Conservation (phyloP, 2,888 invertebrate genomes). For the Brachyptera putata region DNA sequence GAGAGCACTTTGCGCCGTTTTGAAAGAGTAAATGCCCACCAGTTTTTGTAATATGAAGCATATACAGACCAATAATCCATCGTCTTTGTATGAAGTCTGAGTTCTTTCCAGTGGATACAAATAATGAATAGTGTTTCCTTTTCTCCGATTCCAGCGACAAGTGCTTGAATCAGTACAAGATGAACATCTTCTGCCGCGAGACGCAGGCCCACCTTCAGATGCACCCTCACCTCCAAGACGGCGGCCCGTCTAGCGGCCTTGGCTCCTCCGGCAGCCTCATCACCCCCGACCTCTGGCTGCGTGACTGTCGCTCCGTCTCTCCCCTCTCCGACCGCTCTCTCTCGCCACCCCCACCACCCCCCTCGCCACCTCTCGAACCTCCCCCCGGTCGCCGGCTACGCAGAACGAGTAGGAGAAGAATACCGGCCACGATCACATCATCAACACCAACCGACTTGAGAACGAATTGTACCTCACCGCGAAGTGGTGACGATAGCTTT, state of each 20-base stretch:
- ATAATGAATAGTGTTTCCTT: too few species aligned
- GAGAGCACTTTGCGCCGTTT: too few species aligned
- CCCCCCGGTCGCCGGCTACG: conserved; percentile 37
- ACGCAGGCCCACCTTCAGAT: conserved; percentile 88
- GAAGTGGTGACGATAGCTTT: conserved; percentile 20
- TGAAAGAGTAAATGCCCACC: too few species aligned
- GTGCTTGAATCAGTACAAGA: conserved; percentile 93
- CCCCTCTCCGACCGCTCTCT: conserved; percentile 45
- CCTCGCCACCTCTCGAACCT: conserved; percentile 36
- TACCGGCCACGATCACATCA: conserved; percentile 35
- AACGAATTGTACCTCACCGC: conserved; percentile 31
- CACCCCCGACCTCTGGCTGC: conserved; percentile 87
- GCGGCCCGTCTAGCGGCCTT: conserved; percentile 24
- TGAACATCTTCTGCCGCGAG: conserved; percentile 94
- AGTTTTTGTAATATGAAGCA: too few species aligned
- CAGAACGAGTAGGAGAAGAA: neutral
- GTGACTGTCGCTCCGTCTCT: conserved; percentile 68
- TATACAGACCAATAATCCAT: too few species aligned
- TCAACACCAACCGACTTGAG: conserved; percentile 41
- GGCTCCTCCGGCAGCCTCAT: conserved; percentile 48
- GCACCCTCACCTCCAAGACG: conserved; percentile 60
- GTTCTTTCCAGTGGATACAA: too few species aligned
- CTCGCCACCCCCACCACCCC: conserved; percentile 37
- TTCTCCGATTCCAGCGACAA: conserved; percentile 80
- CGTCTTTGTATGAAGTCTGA: too few species aligned